These are phyloP conservation scores for Merops nubicus DNA, from an alignment of 2,113 vertebrate genomes.

Conservation along the genomic window DNA sequence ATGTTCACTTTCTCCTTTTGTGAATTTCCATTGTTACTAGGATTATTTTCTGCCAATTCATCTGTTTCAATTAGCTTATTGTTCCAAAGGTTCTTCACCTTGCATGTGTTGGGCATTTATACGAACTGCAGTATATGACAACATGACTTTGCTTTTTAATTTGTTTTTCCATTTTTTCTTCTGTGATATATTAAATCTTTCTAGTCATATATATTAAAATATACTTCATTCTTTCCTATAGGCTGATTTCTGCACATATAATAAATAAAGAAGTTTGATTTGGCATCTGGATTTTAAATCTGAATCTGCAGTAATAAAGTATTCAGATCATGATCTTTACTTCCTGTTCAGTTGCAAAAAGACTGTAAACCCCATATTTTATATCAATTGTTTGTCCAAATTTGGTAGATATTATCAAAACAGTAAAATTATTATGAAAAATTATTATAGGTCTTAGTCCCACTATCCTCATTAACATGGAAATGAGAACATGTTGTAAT, in stretches of 20 bases:
- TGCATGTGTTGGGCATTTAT: neutral
- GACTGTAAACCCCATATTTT: accelerated
- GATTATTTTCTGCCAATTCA: neutral
- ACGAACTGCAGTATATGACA: neutral
- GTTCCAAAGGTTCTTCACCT: neutral
- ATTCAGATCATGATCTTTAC: neutral
- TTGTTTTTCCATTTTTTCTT: neutral
- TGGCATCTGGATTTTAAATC: neutral
- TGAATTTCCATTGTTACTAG: neutral
- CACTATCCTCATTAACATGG: neutral
- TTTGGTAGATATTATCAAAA: neutral
- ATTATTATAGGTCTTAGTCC: neutral
- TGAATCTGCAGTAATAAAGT: neutral
- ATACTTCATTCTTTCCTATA: neutral
- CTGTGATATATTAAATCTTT: neutral
- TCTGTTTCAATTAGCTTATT: neutral
- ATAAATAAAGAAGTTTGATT: neutral
- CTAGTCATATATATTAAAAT: neutral
- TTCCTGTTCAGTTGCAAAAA: neutral
- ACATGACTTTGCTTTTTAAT: neutral
- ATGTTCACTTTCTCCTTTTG: neutral
- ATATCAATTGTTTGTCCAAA: neutral
- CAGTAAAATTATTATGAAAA: neutral
- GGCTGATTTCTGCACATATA: neutral
- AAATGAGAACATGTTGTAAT: neutral